phyloP scores from a whole-genome alignment of 2,113 vertebrate genomes.

The Oxyura jamaicensis region DNA sequence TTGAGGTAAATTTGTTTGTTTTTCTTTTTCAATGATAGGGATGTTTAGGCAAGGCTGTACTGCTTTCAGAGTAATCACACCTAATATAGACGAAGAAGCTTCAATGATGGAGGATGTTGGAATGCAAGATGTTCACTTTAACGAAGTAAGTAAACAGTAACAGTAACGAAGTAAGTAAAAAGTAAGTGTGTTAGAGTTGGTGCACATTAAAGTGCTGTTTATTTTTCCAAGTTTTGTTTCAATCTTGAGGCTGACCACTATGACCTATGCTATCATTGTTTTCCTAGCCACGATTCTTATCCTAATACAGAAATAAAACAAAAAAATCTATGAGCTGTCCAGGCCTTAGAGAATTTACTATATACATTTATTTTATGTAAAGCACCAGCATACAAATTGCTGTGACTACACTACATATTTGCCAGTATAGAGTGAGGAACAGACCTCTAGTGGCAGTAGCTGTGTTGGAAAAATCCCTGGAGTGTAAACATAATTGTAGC shows the following conservation, averaged over 20 bases:
- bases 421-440: neutral
- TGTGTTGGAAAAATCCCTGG: neutral
- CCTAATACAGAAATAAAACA: neutral
- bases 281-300: neutral
- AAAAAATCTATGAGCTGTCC: neutral
- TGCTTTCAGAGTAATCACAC: conserved; percentile 93
- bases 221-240: neutral
- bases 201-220: neutral
- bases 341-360: neutral
- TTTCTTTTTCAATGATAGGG: conserved; percentile 74
- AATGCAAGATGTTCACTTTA: conserved; percentile 99
- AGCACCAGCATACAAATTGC: neutral
- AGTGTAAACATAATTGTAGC: neutral
- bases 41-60: conserved; percentile 97
- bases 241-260: neutral
- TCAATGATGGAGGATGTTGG: conserved; percentile 99
- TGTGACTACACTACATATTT: neutral
- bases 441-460: neutral
- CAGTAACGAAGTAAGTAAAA: conserved; percentile 88
- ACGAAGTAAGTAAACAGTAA: conserved; percentile 85
- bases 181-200: neutral
- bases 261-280: neutral
- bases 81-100: conserved; percentile 98
- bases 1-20: neutral
- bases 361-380: neutral